Evolutionary conservation across 2,888 invertebrate genomes (phyloP), one percentile per base, ranked within the genome.

Genomic region (Amphipyra berbera): DNA sequence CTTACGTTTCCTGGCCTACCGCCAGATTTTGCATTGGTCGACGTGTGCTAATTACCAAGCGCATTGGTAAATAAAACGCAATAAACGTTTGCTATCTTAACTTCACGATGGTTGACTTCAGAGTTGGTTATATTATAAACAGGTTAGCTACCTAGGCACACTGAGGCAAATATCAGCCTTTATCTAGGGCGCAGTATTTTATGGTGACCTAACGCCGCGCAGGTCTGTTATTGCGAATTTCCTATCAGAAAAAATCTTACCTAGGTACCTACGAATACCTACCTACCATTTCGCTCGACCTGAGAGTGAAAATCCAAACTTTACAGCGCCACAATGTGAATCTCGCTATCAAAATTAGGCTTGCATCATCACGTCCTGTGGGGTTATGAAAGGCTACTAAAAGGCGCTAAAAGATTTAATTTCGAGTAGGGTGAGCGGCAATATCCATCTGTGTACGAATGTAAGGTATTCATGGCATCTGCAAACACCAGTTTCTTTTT

Each of bases 401-500:
- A 62, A 57, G 66, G 61, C 57, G 57, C 53, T 57, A 45, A 61
- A 66, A 54, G 52, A 68, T 47, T 42, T 68, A 68, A 68, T 71
- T 68, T 49, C 56, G 65, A 61, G 49, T 13, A 62, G 72, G 72
- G 56, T 56, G 56, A 64, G 65, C 46, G 56, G 65, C 56, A 64
- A 71, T 71, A 68, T 68, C 50, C 72, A 71, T 52, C 72, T 64
- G 50, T 70, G 41, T 56, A 42, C 30, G 21, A 56, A 71, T 42
- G 50, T 64, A 56, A 71, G 40, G 50, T 64, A 42, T 64, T 71
- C 64, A 63, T 55, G 12, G 46, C 55, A 71, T 71, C 71, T 55
- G 64, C 64, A 67, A 67, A 67, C 64, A 67, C 63, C 37, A 55
- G 49, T 67, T 67, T 42, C 71, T 70, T 65, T 71, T 68, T 44